Conservation (phyloP, 1,140 invertebrate genomes). For the Achroia grisella region DNA sequence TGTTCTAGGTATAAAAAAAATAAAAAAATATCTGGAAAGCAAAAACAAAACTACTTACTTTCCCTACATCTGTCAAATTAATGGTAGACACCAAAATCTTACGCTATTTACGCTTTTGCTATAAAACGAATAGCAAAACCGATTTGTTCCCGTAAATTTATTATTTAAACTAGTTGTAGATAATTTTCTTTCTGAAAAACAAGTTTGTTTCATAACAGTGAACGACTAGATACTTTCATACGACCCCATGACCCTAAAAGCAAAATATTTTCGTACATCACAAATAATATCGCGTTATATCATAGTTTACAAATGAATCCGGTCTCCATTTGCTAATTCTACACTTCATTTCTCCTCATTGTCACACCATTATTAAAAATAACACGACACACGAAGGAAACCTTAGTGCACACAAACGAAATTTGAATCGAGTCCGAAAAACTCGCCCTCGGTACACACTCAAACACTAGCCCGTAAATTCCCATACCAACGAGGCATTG, state of each 20-base stretch:
- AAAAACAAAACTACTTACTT: no score
- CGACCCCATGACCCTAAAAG: slow-evolving; percentile 19
- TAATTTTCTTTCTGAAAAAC: slow-evolving; percentile 4
- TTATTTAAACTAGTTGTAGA: background rate
- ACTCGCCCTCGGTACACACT: background rate
- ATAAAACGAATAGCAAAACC: no score
- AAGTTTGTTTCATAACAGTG: slow-evolving; percentile 7
- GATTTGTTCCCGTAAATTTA: no score
- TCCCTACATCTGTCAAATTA: no score
- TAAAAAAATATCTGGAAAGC: no score
- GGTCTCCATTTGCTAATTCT: slow-evolving; percentile 17
- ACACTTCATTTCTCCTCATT: slow-evolving; percentile 32
- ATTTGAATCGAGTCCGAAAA: slow-evolving; percentile 8
- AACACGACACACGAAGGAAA: slow-evolving; percentile 15
- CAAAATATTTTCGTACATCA: slow-evolving; percentile 16
- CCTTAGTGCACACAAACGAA: no score
- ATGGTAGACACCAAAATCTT: no score
- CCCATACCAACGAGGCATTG: slow-evolving; percentile 45
- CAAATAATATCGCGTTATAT: slow-evolving; percentile 9
- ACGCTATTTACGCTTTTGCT: no score
- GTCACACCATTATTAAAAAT: slow-evolving; percentile 20
- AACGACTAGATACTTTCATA: background rate
- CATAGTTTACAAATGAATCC: slow-evolving; percentile 6
- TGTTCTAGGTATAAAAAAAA: no score
- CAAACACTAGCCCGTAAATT: slow-evolving; percentile 25